Conservation (phyloP, 2,888 invertebrate genomes). For the Unio pictorum region DNA sequence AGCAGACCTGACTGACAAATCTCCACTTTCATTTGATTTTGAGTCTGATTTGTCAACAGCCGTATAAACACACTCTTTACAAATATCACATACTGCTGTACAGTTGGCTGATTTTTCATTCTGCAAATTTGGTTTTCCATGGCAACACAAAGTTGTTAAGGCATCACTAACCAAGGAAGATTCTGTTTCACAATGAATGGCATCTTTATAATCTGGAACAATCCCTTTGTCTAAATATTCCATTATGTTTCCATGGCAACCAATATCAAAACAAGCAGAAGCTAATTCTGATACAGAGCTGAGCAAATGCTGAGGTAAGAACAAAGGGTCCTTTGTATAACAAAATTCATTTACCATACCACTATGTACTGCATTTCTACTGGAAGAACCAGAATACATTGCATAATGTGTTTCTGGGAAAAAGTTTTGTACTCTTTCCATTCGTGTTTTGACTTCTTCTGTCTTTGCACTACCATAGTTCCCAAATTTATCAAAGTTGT, state of each 20-base stretch:
- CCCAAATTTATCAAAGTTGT: too few species aligned
- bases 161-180: too few species aligned
- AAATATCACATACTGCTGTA: too few species aligned
- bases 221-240: constrained; percentile 4
- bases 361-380: constrained; percentile 8
- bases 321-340: constrained; percentile 49
- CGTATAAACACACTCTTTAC: too few species aligned
- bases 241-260: constrained; percentile 46
- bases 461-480: neutral
- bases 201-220: too few species aligned
- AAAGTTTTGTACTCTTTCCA: neutral
- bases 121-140: too few species aligned
- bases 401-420: neutral
- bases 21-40: too few species aligned
- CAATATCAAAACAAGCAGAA: constrained; percentile 49
- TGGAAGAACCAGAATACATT: neutral
- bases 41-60: too few species aligned
- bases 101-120: too few species aligned
- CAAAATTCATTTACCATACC: constrained; percentile 28
- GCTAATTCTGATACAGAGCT: constrained; percentile 42
- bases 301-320: constrained; percentile 31
- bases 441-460: neutral
- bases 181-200: too few species aligned
- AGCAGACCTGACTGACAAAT: too few species aligned
- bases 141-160: too few species aligned